Evolutionary conservation across 2,888 invertebrate species (phyloP), one percentile per base, ranked within the genome.

Genomic region (Erebia aethiops): DNA sequence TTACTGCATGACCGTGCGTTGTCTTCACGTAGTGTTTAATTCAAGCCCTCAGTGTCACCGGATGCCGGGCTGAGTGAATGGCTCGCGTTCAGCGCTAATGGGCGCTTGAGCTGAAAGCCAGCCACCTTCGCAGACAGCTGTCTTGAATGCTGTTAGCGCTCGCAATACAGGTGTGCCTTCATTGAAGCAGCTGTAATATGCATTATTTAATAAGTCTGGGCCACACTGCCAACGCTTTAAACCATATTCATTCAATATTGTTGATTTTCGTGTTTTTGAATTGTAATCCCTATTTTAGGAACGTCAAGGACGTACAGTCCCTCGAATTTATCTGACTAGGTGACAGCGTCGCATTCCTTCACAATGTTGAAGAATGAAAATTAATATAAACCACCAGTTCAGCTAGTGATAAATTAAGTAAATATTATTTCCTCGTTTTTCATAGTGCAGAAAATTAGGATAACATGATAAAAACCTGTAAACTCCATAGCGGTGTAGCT

Each of bases 1-100:
- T 60, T 14, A n/a, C 41, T 16, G 10, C n/a, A 49, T 21, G 4
- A 18, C n/a, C 21, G 14, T 3, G 62, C 13, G 21, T 62, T 21
- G 46, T 62, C 7, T 62, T 21, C 13, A 2, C 18, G 13, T 11
- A 61, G 43, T 54, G 54, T 18, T 54, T 54, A 54, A 54, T 3
- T 18, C 11, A 46, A 10, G 2, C n/a, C 16, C 9, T 9, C 52
- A 9, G 5, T 52, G 8, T 16, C n/a, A 1, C 10, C 18, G 16
- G 9, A 16, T 57, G 21, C 16, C 9, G 52, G 13, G 21, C 21
- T 26, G 21, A 26, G 26, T 26, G 56, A 68, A 68, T 18, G 43
- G 63, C 57, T 18, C 54, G 67, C 71, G 54, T 58, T 64, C 64
- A 64, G 64, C 64, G 13, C 64, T 71, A 68, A 71, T 68, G 64